phyloP scores from a whole-genome alignment of 2,888 invertebrate genomes.

The Cephus pygmeus region DNA sequence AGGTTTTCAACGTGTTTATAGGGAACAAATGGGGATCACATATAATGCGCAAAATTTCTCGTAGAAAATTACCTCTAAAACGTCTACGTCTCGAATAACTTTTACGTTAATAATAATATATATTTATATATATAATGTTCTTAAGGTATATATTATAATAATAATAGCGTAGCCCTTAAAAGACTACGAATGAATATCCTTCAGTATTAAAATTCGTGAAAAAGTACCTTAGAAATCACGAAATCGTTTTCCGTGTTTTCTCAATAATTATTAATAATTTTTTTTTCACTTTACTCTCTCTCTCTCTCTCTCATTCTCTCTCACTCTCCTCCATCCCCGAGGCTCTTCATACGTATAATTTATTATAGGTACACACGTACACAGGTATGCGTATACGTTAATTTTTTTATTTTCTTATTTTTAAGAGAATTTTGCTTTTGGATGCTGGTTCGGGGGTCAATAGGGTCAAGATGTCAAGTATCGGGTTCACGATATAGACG shows the following conservation, averaged over 20 bases:
- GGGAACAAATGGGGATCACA: conserved; percentile 13
- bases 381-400: no score
- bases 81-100: conserved; percentile 19
- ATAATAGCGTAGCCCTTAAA: background rate
- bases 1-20: no score
- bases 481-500: no score
- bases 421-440: no score
- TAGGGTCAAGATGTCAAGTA: no score
- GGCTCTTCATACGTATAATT: background rate
- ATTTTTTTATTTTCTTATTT: no score
- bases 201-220: conserved; percentile 40
- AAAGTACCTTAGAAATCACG: conserved; percentile 31
- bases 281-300: conserved; percentile 10
- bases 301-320: background rate
- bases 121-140: conserved; percentile 16
- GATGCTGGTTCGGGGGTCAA: no score
- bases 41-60: conserved; percentile 31
- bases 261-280: conserved; percentile 1
- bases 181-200: conserved; percentile 15
- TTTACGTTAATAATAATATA: conserved; percentile 24
- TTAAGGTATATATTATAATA: conserved; percentile 1
- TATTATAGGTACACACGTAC: background rate
- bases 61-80: conserved; percentile 40
- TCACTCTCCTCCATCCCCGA: background rate
- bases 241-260: conserved; percentile 14